These are phyloP conservation scores for Champsocephalus gunnari DNA, from an alignment of 2,797 vertebrate species.

Conservation along the genomic window DNA sequence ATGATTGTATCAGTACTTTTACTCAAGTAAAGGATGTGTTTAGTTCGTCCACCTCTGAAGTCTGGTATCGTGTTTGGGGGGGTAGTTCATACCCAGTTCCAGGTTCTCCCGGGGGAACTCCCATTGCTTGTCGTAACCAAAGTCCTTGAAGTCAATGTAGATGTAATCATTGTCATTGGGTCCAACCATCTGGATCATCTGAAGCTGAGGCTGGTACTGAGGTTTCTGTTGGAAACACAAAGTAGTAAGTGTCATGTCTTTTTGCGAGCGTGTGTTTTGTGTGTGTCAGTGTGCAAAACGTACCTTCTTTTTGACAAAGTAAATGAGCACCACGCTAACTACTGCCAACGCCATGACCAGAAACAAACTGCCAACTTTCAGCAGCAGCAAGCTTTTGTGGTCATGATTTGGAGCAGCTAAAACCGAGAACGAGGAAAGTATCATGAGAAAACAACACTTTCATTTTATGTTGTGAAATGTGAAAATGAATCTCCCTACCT, in stretches of 20 bases:
- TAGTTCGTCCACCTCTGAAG: neutral
- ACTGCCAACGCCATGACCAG: slow-evolving; percentile 60
- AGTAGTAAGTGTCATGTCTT: neutral
- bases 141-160: slow-evolving; percentile 94
- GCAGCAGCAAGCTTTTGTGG: neutral
- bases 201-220: slow-evolving; percentile 91
- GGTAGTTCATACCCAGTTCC: slow-evolving; percentile 88
- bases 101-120: slow-evolving; percentile 98
- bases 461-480: neutral
- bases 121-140: slow-evolving; percentile 92
- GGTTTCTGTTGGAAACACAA: slow-evolving; percentile 85
- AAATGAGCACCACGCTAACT: slow-evolving; percentile 50
- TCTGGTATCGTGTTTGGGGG: neutral
- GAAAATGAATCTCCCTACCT: slow-evolving; percentile 19
- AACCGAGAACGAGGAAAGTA: neutral
- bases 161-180: slow-evolving; percentile 93
- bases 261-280: slow-evolving; percentile 2
- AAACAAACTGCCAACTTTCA: slow-evolving; percentile 33
- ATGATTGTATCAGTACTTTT: neutral
- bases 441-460: neutral
- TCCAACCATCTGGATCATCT: slow-evolving; percentile 92
- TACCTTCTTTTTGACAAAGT: slow-evolving; percentile 83
- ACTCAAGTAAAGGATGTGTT: neutral
- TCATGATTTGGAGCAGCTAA: neutral
- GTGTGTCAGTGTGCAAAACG: neutral